Evolutionary conservation across 2,797 vertebrate species (phyloP).

Genomic region (Morelia viridis): DNA sequence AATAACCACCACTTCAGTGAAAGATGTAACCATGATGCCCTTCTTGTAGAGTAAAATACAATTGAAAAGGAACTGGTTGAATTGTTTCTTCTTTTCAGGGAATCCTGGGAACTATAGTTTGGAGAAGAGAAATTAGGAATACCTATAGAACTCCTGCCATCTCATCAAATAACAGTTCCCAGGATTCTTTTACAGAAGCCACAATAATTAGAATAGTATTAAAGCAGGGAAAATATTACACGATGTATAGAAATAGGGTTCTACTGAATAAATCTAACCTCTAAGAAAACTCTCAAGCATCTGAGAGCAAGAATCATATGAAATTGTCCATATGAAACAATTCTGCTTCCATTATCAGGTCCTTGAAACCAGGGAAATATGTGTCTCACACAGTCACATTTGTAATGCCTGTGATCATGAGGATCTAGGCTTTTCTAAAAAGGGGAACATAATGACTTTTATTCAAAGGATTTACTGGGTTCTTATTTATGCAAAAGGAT

Average conservation of each 20-base stretch:
- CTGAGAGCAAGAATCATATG: slow-evolving; percentile 15
- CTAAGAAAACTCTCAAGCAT: slow-evolving; percentile 1
- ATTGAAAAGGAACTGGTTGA: neutral
- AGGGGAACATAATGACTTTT: slow-evolving; percentile 26
- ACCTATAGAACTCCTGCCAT: neutral
- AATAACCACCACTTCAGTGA: neutral
- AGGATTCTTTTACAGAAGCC: neutral
- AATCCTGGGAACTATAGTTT: neutral
- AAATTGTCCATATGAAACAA: neutral
- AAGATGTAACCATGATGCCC: neutral
- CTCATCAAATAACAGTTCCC: neutral
- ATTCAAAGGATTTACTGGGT: slow-evolving; percentile 49
- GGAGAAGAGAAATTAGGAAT: neutral
- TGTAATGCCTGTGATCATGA: slow-evolving; percentile 18
- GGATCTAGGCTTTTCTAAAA: slow-evolving; percentile 39
- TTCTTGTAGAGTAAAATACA: neutral
- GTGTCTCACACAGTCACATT: neutral
- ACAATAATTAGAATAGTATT: neutral
- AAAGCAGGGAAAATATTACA: neutral
- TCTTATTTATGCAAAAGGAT: slow-evolving; percentile 57
- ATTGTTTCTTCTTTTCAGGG: neutral
- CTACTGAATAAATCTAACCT: slow-evolving; percentile 1
- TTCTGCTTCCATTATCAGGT: neutral
- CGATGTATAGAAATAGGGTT: neutral
- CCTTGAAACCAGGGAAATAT: neutral